Conservation (phyloP, 2,113 vertebrate species). For the Platichthys flesus region DNA sequence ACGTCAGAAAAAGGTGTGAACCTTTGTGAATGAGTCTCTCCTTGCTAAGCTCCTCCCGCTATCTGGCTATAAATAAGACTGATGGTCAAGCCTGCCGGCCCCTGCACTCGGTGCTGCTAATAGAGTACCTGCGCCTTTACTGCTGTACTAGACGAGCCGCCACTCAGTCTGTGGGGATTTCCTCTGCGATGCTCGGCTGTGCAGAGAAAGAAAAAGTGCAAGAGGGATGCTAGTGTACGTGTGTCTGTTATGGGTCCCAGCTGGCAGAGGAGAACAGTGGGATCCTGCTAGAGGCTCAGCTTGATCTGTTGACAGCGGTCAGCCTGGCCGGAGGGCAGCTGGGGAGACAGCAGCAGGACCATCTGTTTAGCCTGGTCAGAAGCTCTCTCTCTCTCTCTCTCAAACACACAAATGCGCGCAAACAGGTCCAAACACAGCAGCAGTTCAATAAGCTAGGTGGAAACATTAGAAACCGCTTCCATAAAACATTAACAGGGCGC, state of each 20-base stretch:
- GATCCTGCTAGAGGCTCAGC: conserved; percentile 30
- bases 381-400: not conserved
- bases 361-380: conserved; percentile 25
- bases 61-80: conserved; percentile 67
- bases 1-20: conserved; percentile 45
- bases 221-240: conserved; percentile 16
- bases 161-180: conserved; percentile 59
- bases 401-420: not conserved
- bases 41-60: conserved; percentile 24
- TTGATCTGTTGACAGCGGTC: conserved; percentile 10
- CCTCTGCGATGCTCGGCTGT: conserved; percentile 49
- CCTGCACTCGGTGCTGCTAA: conserved; percentile 53
- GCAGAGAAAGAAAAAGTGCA: conserved; percentile 36
- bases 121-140: conserved; percentile 55
- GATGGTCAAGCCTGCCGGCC: conserved; percentile 34
- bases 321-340: conserved; percentile 37
- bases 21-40: conserved; percentile 23
- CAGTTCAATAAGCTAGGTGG: conserved; percentile 14
- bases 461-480: conserved; percentile 37
- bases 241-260: conserved; percentile 2
- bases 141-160: conserved; percentile 30
- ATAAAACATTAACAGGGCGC: conserved; percentile 58
- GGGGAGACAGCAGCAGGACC: conserved; percentile 25
- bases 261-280: conserved; percentile 19
- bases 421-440: not conserved